These are phyloP conservation scores for Clarias laeviceps DNA, from an alignment of 2,797 vertebrate species.

Conservation along the genomic window DNA sequence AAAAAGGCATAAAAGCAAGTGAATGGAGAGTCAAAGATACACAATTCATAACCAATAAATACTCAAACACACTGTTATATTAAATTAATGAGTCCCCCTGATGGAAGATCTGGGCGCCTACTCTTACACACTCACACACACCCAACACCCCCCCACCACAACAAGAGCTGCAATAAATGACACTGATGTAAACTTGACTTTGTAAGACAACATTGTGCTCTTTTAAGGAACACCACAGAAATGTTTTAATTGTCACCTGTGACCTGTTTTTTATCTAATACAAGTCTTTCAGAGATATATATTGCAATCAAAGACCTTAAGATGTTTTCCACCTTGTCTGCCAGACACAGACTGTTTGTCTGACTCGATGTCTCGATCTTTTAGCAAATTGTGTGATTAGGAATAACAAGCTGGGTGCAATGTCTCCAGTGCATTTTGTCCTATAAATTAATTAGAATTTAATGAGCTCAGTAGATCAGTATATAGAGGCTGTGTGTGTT, in stretches of 20 bases:
- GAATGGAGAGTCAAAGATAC: not conserved
- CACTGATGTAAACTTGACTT: conserved; percentile 47
- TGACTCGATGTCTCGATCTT: not conserved
- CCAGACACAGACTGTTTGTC: not conserved
- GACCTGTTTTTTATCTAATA: not conserved
- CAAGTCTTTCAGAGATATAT: no score
- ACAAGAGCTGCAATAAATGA: not conserved
- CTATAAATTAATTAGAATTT: not conserved
- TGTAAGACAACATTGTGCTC: conserved; percentile 32
- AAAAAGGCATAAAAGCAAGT: not conserved
- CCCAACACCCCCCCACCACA: not conserved
- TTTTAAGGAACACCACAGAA: conserved; percentile 58
- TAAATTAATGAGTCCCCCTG: not conserved
- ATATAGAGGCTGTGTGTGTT: not conserved
- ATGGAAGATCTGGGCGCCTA: not conserved
- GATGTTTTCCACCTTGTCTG: no score
- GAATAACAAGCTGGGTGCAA: not conserved
- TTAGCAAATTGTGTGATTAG: conserved; percentile 13
- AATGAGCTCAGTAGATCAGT: not conserved
- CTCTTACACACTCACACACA: not conserved
- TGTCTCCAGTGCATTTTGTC: not conserved
- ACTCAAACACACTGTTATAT: not conserved
- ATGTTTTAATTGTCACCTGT: conserved; percentile 29
- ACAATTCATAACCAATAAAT: not conserved
- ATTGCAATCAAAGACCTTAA: not conserved